These are phyloP conservation scores for Notodonta ziczac DNA, from an alignment of 2,888 invertebrate genomes.

Conservation along the genomic window DNA sequence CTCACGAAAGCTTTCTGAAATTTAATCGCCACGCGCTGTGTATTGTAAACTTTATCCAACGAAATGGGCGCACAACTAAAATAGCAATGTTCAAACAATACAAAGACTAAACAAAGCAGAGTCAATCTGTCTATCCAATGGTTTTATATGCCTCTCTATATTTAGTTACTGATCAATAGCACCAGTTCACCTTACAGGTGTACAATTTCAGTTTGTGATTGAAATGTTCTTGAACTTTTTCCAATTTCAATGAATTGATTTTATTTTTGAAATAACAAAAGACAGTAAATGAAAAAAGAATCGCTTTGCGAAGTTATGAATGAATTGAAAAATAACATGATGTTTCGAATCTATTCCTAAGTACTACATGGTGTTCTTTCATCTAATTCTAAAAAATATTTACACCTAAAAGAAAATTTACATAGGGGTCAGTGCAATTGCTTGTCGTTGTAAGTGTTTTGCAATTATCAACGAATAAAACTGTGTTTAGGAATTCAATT, in stretches of 20 bases:
- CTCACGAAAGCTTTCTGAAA: slow-evolving; percentile 23
- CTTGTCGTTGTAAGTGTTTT: too few relatives aligned
- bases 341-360: too few relatives aligned
- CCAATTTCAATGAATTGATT: slow-evolving; percentile 1
- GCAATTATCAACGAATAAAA: too few relatives aligned
- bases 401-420: too few relatives aligned
- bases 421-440: too few relatives aligned
- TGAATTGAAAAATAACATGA: too few relatives aligned
- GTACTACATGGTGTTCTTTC: too few relatives aligned
- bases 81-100: slow-evolving; percentile 62
- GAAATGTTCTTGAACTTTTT: slow-evolving; percentile 11
- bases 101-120: slow-evolving; percentile 67
- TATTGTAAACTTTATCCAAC: slow-evolving; percentile 29
- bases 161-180: slow-evolving; percentile 35
- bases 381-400: too few relatives aligned
- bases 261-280: background rate
- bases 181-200: slow-evolving; percentile 21
- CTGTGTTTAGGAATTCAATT: too few relatives aligned
- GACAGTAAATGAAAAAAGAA: too few relatives aligned
- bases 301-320: too few relatives aligned
- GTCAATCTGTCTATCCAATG: slow-evolving; percentile 52
- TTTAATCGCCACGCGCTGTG: slow-evolving; percentile 21
- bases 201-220: slow-evolving; percentile 17
- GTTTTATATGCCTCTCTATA: slow-evolving; percentile 45
- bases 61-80: slow-evolving; percentile 45